These are phyloP conservation scores for Chiroxiphia lanceolata DNA, from an alignment of 2,797 vertebrate genomes.

Conservation along the genomic window DNA sequence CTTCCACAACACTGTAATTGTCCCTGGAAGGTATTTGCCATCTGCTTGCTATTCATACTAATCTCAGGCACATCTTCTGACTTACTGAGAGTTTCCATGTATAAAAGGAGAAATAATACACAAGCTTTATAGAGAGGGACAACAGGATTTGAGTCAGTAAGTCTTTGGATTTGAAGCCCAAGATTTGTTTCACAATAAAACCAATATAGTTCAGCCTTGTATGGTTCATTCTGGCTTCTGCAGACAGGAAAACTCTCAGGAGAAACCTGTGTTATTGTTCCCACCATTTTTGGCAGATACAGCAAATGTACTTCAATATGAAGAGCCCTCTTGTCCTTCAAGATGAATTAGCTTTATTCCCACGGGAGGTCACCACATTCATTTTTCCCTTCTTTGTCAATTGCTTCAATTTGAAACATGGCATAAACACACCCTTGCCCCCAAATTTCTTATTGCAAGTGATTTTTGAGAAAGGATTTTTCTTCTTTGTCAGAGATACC, in stretches of 20 bases:
- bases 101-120: background rate
- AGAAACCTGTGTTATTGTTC: constrained; percentile 12
- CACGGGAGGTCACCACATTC: constrained; percentile 1
- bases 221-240: background rate
- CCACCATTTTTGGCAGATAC: background rate
- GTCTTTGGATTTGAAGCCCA: background rate
- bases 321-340: constrained; percentile 7
- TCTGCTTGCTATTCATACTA: constrained; percentile 34
- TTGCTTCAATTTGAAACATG: constrained; percentile 32
- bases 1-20: constrained; percentile 41
- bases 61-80: background rate
- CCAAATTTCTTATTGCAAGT: constrained; percentile 17
- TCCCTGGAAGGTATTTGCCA: constrained; percentile 56
- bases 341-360: constrained; percentile 37
- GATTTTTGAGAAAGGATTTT: constrained; percentile 36
- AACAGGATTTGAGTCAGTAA: background rate
- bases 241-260: background rate
- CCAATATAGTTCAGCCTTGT: background rate
- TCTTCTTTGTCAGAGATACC: constrained; percentile 6
- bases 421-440: constrained; percentile 19
- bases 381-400: constrained; percentile 23
- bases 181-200: background rate
- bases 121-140: background rate
- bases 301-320: background rate
- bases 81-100: background rate